Evolutionary conservation across 2,113 vertebrate genomes (phyloP), one percentile per base, ranked within the genome.

Genomic region (Myrmecophaga tridactyla): DNA sequence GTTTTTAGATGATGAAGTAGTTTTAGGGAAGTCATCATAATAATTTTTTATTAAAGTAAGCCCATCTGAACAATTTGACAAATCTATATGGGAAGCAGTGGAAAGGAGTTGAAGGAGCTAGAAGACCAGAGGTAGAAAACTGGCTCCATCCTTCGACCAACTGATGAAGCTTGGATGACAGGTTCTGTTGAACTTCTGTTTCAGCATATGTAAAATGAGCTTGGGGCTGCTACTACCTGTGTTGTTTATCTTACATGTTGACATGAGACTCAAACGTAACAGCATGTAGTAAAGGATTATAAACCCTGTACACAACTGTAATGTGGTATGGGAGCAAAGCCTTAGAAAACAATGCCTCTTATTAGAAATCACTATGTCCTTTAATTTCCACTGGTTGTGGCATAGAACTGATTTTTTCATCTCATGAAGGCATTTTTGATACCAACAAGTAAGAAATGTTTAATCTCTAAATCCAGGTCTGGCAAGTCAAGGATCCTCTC

Each of bases 1-100:
- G 46, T 41, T n/a, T 78, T 86, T 58, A n/a, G 23, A 81, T 6
- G 31, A 82, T 27, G 14, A 63, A 53, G 10, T 34, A 83, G 76
- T 81, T 96, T 88, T 17, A 43, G 34, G 84, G 65, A 93, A 65
- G 5, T 7, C 58, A 43, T 85, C 27, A 6, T 13, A 43, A 90
- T 85, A 69, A 88, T 34, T 88, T 91, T 91, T 75, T 90, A 70
- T 63, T 90, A 56, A 86, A 86, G 34, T 41, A 69, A 94, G 56
- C 65, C 23, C 6, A 87, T 62, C 63, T 56, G 63, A 56, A 73
- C 36, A 43, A 84, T 29, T 76, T 94, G 76, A n/a, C 13, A 69
- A 84, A 92, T 41, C 60, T 63, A 43, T 39, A 1, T 46, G 53
- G 43, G 41, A 92, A 96, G 46, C 1, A 31, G 27, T 25, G 76